These are phyloP conservation scores for Chanos chanos DNA, from an alignment of 2,797 vertebrate genomes.

Conservation along the genomic window DNA sequence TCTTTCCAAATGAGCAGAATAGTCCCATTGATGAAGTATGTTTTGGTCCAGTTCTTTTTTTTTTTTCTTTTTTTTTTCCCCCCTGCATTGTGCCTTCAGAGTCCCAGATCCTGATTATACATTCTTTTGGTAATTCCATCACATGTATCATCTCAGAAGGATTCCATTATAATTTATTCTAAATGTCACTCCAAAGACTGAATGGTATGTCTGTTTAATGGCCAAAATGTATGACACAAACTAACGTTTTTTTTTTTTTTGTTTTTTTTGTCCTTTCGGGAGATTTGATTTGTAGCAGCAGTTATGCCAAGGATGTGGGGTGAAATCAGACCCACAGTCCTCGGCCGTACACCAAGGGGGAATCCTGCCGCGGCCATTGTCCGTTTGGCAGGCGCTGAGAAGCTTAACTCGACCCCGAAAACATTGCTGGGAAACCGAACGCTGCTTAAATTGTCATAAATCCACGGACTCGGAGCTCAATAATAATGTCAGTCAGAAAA, in stretches of 20 bases:
- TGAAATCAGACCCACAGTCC: conserved; percentile 35
- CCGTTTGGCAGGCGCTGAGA: conserved; percentile 35
- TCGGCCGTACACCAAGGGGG: conserved; percentile 26
- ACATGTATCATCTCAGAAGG: neutral
- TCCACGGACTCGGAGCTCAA: conserved; percentile 21
- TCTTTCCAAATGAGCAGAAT: neutral
- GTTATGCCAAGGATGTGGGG: conserved; percentile 19
- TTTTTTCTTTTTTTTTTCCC: neutral
- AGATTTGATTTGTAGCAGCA: conserved; percentile 29
- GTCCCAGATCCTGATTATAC: neutral
- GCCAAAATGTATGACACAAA: neutral
- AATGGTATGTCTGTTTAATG: neutral
- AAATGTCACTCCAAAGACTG: conserved; percentile 9
- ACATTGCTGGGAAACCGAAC: neutral
- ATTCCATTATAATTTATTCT: too few relatives aligned
- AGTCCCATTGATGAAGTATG: neutral
- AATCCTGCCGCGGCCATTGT: conserved; percentile 44
- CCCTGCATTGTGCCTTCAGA: neutral
- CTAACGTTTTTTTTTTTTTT: conserved; percentile 1
- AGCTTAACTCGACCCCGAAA: conserved; percentile 5
- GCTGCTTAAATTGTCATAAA: conserved; percentile 38
- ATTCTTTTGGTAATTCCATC: conserved; percentile 8
- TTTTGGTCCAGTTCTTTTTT: neutral
- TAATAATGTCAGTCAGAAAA: conserved; percentile 23
- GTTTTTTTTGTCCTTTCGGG: neutral